Evolutionary conservation across 2,797 vertebrate genomes (phyloP).

Genomic region (Balearica regulorum): DNA sequence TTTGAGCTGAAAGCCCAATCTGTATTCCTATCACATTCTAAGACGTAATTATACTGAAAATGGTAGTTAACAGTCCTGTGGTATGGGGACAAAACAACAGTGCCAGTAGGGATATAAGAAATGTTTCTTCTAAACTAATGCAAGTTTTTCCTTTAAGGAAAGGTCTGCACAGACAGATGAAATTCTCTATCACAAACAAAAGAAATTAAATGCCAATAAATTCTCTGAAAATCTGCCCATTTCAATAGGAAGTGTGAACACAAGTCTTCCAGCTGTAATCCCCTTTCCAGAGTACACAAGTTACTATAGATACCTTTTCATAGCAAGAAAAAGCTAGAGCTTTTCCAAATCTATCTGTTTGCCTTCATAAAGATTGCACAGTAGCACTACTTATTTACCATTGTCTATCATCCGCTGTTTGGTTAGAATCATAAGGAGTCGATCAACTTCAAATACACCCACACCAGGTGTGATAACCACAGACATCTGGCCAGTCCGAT

Average conservation of each 20-base stretch:
- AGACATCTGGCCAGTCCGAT: slow-evolving; percentile 97
- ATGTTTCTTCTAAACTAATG: neutral
- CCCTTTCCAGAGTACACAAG: neutral
- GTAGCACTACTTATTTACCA: slow-evolving; percentile 66
- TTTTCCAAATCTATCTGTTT: rapidly evolving
- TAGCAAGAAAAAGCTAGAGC: neutral
- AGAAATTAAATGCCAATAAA: neutral
- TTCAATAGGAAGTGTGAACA: neutral
- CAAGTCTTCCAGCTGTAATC: neutral
- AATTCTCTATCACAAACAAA: neutral
- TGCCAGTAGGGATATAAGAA: neutral
- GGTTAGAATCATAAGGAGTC: slow-evolving; percentile 96
- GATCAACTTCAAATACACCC: slow-evolving; percentile 96
- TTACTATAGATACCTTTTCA: neutral
- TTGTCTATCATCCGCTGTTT: slow-evolving; percentile 99
- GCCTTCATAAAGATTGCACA: neutral
- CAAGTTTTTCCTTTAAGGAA: neutral
- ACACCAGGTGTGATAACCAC: slow-evolving; percentile 97
- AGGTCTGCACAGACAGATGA: neutral
- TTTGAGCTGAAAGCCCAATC: neutral
- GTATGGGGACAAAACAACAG: neutral
- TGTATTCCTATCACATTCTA: neutral
- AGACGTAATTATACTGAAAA: neutral
- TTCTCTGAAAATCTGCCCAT: neutral
- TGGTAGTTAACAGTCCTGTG: neutral